phyloP scores from a whole-genome alignment of 2,797 vertebrate genomes.

The Dendrocincla tyrannina region DNA sequence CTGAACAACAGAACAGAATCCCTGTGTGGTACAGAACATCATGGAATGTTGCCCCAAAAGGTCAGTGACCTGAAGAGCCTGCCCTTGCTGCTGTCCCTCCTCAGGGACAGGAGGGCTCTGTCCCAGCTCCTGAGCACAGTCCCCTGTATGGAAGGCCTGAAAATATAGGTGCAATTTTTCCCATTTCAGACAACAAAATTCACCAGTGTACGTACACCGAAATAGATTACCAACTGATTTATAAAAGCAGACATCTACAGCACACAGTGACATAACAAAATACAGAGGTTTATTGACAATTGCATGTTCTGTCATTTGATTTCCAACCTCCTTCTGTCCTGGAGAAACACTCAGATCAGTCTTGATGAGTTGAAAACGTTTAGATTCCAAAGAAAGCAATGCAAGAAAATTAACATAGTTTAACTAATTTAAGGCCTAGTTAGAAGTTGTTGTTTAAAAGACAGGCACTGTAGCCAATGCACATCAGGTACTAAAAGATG shows the following conservation, averaged over 20 bases:
- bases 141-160: not conserved
- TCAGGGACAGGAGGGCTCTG: not conserved
- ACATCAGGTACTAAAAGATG: not conserved
- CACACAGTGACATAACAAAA: slow-evolving; percentile 52
- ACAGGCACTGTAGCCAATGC: not conserved
- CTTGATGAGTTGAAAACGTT: not conserved
- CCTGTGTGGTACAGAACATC: not conserved
- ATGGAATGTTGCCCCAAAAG: not conserved
- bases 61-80: not conserved
- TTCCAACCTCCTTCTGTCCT: not conserved
- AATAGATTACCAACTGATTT: not conserved
- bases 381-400: not conserved
- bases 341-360: not conserved
- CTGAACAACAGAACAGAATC: not conserved
- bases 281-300: slow-evolving; percentile 69
- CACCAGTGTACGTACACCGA: not conserved
- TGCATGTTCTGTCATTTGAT: slow-evolving; percentile 15
- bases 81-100: fast-evolving
- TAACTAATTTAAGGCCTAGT: slow-evolving; percentile 42
- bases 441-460: slow-evolving; percentile 11
- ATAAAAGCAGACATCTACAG: not conserved
- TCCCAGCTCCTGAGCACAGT: not conserved
- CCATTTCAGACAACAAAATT: not conserved
- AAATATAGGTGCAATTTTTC: not conserved
- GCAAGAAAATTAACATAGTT: not conserved